Base-by-base conservation (phyloP, 1,140 invertebrate genomes). In the Caenorhabditis elegans region DNA sequence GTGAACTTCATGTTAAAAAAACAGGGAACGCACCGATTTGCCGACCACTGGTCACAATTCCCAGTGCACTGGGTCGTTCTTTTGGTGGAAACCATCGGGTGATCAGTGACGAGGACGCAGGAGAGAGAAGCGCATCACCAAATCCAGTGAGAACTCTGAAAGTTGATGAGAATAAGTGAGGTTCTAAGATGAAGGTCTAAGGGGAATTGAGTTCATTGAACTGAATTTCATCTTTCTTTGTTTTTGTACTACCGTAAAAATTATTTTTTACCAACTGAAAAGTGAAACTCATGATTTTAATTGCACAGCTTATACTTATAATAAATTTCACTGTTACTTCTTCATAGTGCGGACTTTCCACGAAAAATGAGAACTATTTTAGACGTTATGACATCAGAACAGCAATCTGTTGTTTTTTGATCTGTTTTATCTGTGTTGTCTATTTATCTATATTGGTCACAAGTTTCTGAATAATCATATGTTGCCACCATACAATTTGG, bases 61-160 rank as follows among this genome's bases (percentile, higher is more conserved):
- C 88, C 26, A 89, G 85, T 46, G 88, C 88, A 53, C 89, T 89
- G 13, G 88, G 83, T 49, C 88, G 76, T 77, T 89, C 88, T 70
- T 89, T 89, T 31, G 88, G 87, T 1, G 88, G 88, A 78, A 89
- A 89, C 88, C 88, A 89, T 34, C 88, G 76, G 31, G 88, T 90
- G 43, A 89, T 89, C 87, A 89, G 82, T 11, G 87, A 86, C 31
- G 78, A 82, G 2, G 88, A 86, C 3, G 79, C 79, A 31, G 88
- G 88, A n/a, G 87, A 86, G 0, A 89, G 80, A 22, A 89, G 70
- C 1, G 88, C 86, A 81, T 89, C 88, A 17, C 88, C 86, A 28
- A 89, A 70, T 19, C 88, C 88, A 17, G 88, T 88, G 8, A 90
- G 39, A n/a, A 89, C 51, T 31, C 87, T 85, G 6, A 87, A 89